These are phyloP conservation scores for Ploceus nigricollis DNA, from an alignment of 2,113 vertebrate species.

Conservation along the genomic window DNA sequence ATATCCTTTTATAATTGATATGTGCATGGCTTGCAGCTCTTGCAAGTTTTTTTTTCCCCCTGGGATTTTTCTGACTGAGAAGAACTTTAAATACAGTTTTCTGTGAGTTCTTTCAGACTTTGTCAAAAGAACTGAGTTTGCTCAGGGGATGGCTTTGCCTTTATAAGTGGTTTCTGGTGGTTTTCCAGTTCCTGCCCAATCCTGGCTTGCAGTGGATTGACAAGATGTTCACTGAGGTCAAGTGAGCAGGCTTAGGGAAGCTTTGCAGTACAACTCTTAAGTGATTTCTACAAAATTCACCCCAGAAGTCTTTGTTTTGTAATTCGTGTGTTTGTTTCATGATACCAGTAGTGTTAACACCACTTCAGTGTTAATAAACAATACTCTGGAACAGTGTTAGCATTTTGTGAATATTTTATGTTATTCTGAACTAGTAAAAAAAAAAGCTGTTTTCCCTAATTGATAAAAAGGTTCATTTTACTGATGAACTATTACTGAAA, in stretches of 20 bases:
- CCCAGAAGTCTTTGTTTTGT: not conserved
- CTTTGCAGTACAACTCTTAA: not conserved
- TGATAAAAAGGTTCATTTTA: not conserved
- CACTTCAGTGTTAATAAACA: not conserved
- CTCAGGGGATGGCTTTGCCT: not conserved
- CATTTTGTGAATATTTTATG: not conserved
- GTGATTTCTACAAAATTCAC: not conserved
- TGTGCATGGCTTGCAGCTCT: not conserved
- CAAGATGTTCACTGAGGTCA: not conserved
- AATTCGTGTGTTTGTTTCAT: not conserved
- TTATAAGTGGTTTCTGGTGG: not conserved
- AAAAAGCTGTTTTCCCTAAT: not conserved
- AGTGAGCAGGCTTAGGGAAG: not conserved
- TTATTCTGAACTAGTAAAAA: not conserved
- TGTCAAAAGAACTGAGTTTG: not conserved
- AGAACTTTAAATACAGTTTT: not conserved
- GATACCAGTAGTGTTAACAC: not conserved
- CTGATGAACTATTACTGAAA: not conserved
- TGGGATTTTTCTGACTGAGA: not conserved
- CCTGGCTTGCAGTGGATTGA: not conserved
- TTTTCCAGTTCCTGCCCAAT: not conserved
- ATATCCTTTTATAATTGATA: not conserved
- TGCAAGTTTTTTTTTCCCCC: not conserved
- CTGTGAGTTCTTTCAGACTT: not conserved
- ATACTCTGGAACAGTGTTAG: not conserved